phyloP scores from a whole-genome alignment of 2,113 vertebrate genomes.

The Pyxicephalus adspersus region DNA sequence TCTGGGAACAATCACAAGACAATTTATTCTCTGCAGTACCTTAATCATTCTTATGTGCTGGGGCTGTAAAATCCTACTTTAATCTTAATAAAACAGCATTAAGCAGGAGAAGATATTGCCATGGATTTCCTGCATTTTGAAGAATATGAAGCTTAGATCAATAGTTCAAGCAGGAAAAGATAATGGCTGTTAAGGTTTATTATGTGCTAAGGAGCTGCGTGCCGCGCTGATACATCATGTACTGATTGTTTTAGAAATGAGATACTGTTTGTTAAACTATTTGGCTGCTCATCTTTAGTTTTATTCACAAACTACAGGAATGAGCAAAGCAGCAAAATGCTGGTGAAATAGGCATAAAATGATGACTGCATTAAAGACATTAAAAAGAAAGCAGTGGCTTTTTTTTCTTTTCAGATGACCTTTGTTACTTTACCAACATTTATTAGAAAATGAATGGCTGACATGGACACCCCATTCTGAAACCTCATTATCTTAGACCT shows the following conservation, averaged over 20 bases:
- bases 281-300: neutral
- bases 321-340: no score
- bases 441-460: no score
- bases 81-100: conserved; percentile 52
- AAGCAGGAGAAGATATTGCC: conserved; percentile 35
- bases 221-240: conserved; percentile 10
- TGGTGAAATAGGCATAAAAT: no score
- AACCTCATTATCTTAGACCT: no score
- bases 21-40: conserved; percentile 45
- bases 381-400: no score
- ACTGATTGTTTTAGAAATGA: neutral
- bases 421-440: no score
- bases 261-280: conserved; percentile 3
- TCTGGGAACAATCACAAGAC: conserved; percentile 46
- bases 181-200: conserved; percentile 47
- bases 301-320: neutral
- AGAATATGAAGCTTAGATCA: conserved; percentile 31
- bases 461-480: no score
- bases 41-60: conserved; percentile 41
- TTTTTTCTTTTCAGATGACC: no score
- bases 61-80: conserved; percentile 50
- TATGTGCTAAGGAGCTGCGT: conserved; percentile 1
- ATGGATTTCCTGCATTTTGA: conserved; percentile 46
- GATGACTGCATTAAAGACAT: no score
- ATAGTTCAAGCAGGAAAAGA: conserved; percentile 43